Evolutionary conservation across 2,888 invertebrate species (phyloP).

Genomic region (Eurytoma adleriae): DNA sequence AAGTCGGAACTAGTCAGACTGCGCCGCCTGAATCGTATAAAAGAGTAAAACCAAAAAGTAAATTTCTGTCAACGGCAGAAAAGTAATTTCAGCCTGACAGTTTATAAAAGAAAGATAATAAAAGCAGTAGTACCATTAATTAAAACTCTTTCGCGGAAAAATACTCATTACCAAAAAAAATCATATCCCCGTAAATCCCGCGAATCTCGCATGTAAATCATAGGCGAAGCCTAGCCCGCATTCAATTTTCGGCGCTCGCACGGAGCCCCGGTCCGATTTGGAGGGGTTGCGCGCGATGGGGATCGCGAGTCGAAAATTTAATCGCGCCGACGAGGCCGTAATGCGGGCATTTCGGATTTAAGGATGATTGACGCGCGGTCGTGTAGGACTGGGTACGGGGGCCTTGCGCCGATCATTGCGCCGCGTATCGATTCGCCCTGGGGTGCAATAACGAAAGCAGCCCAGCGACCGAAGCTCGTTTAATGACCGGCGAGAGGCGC

Average conservation of each 20-base stretch:
- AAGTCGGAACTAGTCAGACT: too few relatives aligned
- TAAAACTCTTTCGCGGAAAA: too few relatives aligned
- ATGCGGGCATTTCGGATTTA: conserved; percentile 38
- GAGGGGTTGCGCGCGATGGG: background rate
- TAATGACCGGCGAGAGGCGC: conserved; percentile 2
- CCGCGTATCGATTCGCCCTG: conserved; percentile 26
- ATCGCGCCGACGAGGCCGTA: conserved; percentile 1
- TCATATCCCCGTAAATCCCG: too few relatives aligned
- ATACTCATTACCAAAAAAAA: too few relatives aligned
- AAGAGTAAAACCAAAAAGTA: too few relatives aligned
- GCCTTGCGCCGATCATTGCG: conserved; percentile 23
- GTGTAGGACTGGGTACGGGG: background rate
- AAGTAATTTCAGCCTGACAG: too few relatives aligned
- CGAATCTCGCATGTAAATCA: too few relatives aligned
- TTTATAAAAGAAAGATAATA: too few relatives aligned
- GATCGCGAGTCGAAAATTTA: conserved; percentile 28
- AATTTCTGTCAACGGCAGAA: too few relatives aligned
- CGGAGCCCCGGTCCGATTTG: background rate
- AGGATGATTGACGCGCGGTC: conserved; percentile 38
- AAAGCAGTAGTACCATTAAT: too few relatives aligned
- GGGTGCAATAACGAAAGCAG: conserved; percentile 41
- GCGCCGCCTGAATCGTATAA: too few relatives aligned
- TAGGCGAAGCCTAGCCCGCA: background rate
- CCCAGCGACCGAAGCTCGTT: background rate
- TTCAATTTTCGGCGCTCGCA: background rate